Evolutionary conservation across 2,113 vertebrate genomes (phyloP).

Genomic region (Hylia prasina): DNA sequence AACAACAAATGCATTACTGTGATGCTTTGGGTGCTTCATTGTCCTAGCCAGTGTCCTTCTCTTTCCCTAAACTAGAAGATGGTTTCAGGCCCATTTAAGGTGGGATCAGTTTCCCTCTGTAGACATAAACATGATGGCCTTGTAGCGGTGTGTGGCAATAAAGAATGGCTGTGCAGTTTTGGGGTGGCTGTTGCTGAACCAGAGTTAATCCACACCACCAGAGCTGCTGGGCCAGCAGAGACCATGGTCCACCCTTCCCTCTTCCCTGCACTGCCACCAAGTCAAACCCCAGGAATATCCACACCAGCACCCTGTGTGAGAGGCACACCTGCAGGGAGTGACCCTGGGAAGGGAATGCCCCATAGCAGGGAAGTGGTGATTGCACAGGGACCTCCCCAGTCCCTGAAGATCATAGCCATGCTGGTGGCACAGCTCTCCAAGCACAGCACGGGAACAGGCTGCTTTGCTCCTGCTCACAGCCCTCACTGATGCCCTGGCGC

Average conservation of each 20-base stretch:
- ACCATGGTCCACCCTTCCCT: not conserved
- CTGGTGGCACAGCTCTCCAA: not conserved
- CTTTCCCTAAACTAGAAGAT: not conserved
- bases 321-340: not conserved
- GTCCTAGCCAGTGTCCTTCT: not conserved
- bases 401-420: accelerated
- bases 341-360: not conserved
- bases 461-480: not conserved
- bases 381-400: not conserved
- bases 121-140: not conserved
- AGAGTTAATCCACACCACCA: not conserved
- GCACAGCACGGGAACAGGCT: accelerated
- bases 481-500: accelerated
- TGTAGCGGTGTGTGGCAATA: accelerated
- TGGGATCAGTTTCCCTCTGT: not conserved
- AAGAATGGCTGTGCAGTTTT: not conserved
- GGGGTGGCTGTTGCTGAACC: not conserved
- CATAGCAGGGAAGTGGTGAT: accelerated
- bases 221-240: not conserved
- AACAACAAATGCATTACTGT: not conserved
- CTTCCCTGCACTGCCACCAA: not conserved
- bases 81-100: not conserved
- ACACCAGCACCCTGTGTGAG: accelerated
- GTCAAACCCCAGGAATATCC: not conserved
- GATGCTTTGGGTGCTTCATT: not conserved